Evolutionary conservation across 1,140 invertebrate species (phyloP), one percentile per base, ranked within the genome.

Genomic region (Drosophila pallidifrons): DNA sequence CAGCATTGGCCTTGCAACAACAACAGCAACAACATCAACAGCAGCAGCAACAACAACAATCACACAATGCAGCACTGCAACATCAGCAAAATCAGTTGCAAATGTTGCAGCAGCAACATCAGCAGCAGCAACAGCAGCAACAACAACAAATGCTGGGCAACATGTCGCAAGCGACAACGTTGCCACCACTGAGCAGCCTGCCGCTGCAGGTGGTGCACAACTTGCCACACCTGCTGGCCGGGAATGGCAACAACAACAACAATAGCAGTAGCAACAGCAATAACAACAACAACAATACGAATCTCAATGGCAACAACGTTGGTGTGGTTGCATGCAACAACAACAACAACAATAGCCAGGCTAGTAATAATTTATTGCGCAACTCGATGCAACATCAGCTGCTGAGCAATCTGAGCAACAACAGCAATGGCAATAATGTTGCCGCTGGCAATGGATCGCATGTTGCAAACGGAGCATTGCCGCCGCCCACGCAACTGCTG

Each of bases 201-300:
- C 91, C 91, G 1, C 64, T 92, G 54, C 91, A 92, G 79, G 91
- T 92, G 55, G 90, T 92, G 15, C 88, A 92, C 58, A 91, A 92
- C 61, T 75, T 92, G 75, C 91, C 91, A 20, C 91, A 92, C 67
- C 79, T 92, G 69, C 46, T 92, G 70, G 68, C 63, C 41, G 67
- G 73, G 57, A 74, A 64, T 41, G 68, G 58, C 13, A 81, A 67
- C 66, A 63, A 47, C 46, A 75, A 28, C 57, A 91, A 66, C 67
- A 81, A 66, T 38, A 66, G 52, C 46, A 85, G 20, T n/a, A 10
- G n/a, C 45, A 70, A 46, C 28, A 71, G 32, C 45, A 64, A 57
- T 47, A 20, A 5, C 20, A 35, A 55, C 72, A 70, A 45, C 28
- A 76, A 45, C 52, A 90, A 66, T 73, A 80, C 69, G 58, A 88